These are phyloP conservation scores for Chrysolina oricalcia DNA, from an alignment of 2,888 invertebrate species.

Conservation along the genomic window DNA sequence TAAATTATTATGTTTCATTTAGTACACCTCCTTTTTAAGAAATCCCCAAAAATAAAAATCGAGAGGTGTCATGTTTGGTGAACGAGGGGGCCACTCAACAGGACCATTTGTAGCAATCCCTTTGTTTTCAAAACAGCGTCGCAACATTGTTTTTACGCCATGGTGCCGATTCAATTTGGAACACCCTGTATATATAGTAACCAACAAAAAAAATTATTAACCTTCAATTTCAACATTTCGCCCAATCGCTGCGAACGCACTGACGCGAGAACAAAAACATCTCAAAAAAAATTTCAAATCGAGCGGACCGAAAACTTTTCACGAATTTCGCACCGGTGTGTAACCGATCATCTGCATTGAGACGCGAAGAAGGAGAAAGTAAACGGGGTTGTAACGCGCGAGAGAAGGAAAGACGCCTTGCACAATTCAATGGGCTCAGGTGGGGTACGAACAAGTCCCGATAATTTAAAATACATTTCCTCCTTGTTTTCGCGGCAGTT, in stretches of 20 bases:
- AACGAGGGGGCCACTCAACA: no score
- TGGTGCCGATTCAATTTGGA: no score
- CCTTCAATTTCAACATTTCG: neutral
- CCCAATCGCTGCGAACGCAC: neutral
- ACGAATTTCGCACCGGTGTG: slow-evolving; percentile 10
- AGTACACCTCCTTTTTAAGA: no score
- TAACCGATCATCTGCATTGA: slow-evolving; percentile 16
- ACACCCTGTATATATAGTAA: no score
- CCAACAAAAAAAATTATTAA: no score
- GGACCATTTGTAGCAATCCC: no score
- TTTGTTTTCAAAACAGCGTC: no score
- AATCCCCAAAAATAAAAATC: no score
- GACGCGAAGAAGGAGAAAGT: neutral
- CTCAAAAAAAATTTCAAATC: neutral
- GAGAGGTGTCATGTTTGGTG: no score
- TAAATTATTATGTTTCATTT: no score
- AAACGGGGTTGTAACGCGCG: neutral
- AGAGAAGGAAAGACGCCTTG: slow-evolving; percentile 10
- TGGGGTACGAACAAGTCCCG: slow-evolving; percentile 65
- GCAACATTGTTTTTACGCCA: no score
- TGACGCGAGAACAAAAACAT: slow-evolving; percentile 5
- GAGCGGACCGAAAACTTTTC: slow-evolving; percentile 12
- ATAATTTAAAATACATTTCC: slow-evolving; percentile 54
- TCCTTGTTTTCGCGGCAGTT: slow-evolving; percentile 44
- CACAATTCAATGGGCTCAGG: slow-evolving; percentile 6